Percentiles rank a stretch among this genome's conserved stretches.
Conservation (phyloP, 2,797 vertebrate species). For the Mallotus villosus region DNA sequence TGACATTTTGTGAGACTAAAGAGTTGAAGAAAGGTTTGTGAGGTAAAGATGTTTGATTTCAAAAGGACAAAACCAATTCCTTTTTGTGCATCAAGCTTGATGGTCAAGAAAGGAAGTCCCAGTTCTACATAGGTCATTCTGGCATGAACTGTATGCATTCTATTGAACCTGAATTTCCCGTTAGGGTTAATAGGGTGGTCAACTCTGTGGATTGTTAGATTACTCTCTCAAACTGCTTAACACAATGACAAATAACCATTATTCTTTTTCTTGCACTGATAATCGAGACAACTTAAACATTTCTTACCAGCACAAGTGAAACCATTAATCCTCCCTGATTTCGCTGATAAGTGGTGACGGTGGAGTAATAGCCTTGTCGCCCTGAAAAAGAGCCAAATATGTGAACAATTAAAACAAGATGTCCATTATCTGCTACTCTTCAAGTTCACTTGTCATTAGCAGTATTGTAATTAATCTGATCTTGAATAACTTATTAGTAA, state of each 20-base stretch:
- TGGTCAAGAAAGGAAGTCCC: constrained; percentile 18
- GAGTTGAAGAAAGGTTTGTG: not conserved
- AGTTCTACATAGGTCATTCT: constrained; percentile 35
- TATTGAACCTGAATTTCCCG: constrained; percentile 59
- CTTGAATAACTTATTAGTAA: constrained; percentile 70
- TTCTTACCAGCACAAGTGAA: constrained; percentile 96
- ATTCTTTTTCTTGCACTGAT: constrained; percentile 98
- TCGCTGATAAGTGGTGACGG: constrained; percentile 95
- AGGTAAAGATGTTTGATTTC: not conserved
- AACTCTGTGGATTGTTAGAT: constrained; percentile 80
- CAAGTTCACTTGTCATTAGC: constrained; percentile 80
- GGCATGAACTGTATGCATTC: constrained; percentile 40
- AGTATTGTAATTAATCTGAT: constrained; percentile 85
- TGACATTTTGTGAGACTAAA: not conserved
- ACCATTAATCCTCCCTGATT: constrained; percentile 99
- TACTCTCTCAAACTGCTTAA: constrained; percentile 90
- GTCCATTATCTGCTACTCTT: constrained; percentile 82
- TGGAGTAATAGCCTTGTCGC: constrained; percentile 98
- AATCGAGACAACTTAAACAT: constrained; percentile 99
- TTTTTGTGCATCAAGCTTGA: constrained; percentile 2
- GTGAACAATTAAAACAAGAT: constrained; percentile 99
- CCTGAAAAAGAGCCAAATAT: constrained; percentile 86
- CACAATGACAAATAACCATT: constrained; percentile 99
- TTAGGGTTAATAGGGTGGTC: constrained; percentile 88
- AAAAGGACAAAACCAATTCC: not conserved